Conservation (phyloP, 1,140 invertebrate species). For the Paraescarpia echinospica region DNA sequence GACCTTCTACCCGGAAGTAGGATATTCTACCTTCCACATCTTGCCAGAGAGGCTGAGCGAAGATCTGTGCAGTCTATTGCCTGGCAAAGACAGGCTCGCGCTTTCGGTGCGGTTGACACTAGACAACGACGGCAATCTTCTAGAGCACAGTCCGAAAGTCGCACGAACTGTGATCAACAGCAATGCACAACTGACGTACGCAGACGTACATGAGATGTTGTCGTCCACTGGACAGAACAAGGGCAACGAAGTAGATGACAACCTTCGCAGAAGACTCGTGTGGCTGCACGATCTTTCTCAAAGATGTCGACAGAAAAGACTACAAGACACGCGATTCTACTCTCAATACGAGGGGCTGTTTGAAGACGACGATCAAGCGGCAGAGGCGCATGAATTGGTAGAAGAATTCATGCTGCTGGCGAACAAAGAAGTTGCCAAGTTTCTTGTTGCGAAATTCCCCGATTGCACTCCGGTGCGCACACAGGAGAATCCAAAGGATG, state of each 20-base stretch:
- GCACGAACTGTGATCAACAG: not conserved
- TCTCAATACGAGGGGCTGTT: conserved; percentile 34
- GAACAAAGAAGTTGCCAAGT: conserved; percentile 43
- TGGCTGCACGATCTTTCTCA: conserved; percentile 32
- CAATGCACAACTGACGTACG: not conserved
- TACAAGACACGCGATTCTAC: conserved; percentile 40
- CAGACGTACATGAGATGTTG: not conserved
- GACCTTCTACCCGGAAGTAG: conserved; percentile 38
- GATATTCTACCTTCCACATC: conserved; percentile 50
- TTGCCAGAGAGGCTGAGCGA: conserved; percentile 51
- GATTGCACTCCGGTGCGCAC: conserved; percentile 39
- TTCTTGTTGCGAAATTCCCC: conserved; percentile 38
- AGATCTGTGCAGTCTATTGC: conserved; percentile 56
- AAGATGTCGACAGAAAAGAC: conserved; percentile 39
- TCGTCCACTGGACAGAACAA: not conserved
- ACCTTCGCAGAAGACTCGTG: conserved; percentile 27
- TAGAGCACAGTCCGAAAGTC: not conserved
- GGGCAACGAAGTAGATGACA: not conserved
- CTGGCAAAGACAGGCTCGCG: conserved; percentile 46
- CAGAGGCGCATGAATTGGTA: conserved; percentile 43
- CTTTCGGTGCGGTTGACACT: conserved; percentile 48
- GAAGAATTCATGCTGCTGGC: conserved; percentile 48
- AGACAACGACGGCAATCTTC: not conserved
- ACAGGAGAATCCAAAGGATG: conserved; percentile 37
- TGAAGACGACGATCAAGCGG: conserved; percentile 31